Conservation (phyloP, 2,888 invertebrate genomes). For the Ophioninae sp. region DNA sequence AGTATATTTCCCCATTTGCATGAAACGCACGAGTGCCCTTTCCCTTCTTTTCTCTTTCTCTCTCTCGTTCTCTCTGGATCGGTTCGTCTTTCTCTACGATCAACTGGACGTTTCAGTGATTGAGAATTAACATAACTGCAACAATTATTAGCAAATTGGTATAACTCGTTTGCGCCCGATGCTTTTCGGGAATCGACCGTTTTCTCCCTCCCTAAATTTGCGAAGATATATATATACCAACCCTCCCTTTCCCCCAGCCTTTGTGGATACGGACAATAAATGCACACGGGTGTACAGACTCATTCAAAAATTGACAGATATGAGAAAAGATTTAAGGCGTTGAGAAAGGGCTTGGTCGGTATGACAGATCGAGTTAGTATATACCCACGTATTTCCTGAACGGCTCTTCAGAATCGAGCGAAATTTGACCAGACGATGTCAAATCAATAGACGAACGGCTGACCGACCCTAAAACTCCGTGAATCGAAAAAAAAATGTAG, state of each 20-base stretch:
- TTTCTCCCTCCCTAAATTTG: constrained; percentile 18
- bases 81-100: constrained; percentile 16
- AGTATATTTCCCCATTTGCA: constrained; percentile 71
- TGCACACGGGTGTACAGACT: constrained; percentile 28
- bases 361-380: too few relatives aligned
- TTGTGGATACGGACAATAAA: constrained; percentile 38
- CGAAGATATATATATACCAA: constrained; percentile 4
- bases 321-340: neutral
- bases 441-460: too few relatives aligned
- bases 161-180: constrained; percentile 72
- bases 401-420: too few relatives aligned
- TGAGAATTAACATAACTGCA: constrained; percentile 79
- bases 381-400: too few relatives aligned
- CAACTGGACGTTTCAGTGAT: constrained; percentile 67
- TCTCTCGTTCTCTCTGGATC: constrained; percentile 13
- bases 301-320: neutral
- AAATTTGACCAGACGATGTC: too few relatives aligned
- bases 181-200: constrained; percentile 43
- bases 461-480: too few relatives aligned
- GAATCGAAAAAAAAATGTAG: too few relatives aligned
- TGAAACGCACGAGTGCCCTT: constrained; percentile 68
- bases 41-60: constrained; percentile 11
- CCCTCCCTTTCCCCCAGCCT: too few relatives aligned
- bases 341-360: too few relatives aligned
- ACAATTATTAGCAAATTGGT: constrained; percentile 78